phyloP scores from a whole-genome alignment of 1,140 invertebrate species.

The Listronotus oregonensis region DNA sequence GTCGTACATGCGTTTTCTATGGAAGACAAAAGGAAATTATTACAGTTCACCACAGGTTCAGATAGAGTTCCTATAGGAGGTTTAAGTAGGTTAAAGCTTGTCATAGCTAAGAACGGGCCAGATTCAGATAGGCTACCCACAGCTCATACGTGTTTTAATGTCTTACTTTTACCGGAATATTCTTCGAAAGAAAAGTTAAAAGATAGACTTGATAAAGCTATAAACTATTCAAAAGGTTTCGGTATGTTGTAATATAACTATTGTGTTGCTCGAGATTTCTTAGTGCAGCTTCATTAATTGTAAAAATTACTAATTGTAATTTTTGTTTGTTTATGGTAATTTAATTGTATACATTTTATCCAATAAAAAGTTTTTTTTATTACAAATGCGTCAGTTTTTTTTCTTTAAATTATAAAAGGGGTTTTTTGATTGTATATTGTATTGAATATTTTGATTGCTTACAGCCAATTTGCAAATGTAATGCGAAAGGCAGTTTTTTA shows the following conservation, averaged over 20 bases:
- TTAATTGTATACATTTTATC: conserved; percentile 34
- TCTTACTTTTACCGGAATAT: conserved; percentile 91
- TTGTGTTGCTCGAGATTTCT: conserved; percentile 36
- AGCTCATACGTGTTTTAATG: conserved; percentile 95
- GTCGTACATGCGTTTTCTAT: conserved; percentile 85
- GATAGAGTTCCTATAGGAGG: conserved; percentile 94
- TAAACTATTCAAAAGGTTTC: conserved; percentile 86
- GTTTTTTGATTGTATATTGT: too few relatives aligned
- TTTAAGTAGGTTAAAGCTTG: conserved; percentile 84
- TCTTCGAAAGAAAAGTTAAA: conserved; percentile 80
- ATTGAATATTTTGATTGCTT: too few relatives aligned
- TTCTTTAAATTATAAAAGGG: too few relatives aligned
- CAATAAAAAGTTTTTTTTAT: conserved; percentile 31
- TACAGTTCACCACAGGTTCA: conserved; percentile 93
- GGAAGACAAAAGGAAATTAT: conserved; percentile 87
- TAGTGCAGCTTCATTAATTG: conserved; percentile 18
- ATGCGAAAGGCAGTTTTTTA: too few relatives aligned
- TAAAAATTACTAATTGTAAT: conserved; percentile 34
- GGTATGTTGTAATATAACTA: conserved; percentile 75
- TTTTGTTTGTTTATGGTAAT: conserved; percentile 31
- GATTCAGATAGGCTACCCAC: conserved; percentile 81
- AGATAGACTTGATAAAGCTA: conserved; percentile 87
- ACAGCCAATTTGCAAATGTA: too few relatives aligned
- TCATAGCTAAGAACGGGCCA: conserved; percentile 78
- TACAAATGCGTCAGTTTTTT: conserved; percentile 2